Percentiles rank a stretch among this genome's conserved stretches.
These are phyloP conservation scores for Latrodectus hesperus DNA, from an alignment of 2,888 invertebrate genomes.

Conservation along the genomic window DNA sequence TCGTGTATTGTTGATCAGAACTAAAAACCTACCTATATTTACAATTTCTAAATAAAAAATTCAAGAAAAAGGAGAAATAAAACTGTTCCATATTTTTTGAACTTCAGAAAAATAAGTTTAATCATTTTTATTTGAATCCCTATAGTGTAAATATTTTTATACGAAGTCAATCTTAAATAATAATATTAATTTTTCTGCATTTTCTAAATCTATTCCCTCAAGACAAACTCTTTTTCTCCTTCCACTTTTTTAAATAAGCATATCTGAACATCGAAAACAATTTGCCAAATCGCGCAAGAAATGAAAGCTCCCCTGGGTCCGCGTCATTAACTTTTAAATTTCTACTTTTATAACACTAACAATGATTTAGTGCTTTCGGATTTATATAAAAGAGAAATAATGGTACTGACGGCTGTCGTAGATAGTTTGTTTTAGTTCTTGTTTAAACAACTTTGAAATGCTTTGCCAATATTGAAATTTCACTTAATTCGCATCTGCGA, in stretches of 20 bases:
- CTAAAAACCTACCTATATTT: too few relatives aligned
- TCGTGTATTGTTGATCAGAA: too few relatives aligned
- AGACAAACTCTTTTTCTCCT: constrained; percentile 1
- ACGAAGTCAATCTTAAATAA: too few relatives aligned
- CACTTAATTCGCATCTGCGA: constrained; percentile 34
- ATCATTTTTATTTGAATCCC: too few relatives aligned
- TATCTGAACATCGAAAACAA: constrained; percentile 7
- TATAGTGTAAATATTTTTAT: too few relatives aligned
- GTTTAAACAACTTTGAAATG: constrained; percentile 47
- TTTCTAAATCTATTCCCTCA: neutral
- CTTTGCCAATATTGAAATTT: constrained; percentile 56
- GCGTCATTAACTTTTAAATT: constrained; percentile 44
- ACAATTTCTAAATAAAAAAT: too few relatives aligned
- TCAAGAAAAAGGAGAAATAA: too few relatives aligned
- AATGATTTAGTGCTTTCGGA: constrained; percentile 12
- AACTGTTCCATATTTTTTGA: too few relatives aligned
- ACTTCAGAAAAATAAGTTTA: too few relatives aligned
- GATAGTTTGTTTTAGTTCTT: constrained; percentile 42
- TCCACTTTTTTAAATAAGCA: constrained; percentile 25
- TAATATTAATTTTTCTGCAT: neutral
- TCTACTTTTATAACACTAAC: constrained; percentile 9
- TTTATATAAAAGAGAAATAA: constrained; percentile 33
- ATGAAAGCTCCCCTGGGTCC: constrained; percentile 21
- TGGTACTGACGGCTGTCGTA: constrained; percentile 1
- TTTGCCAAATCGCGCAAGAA: constrained; percentile 33